Evolutionary conservation across 2,113 vertebrate genomes (phyloP).

Genomic region (Noturus placidus): DNA sequence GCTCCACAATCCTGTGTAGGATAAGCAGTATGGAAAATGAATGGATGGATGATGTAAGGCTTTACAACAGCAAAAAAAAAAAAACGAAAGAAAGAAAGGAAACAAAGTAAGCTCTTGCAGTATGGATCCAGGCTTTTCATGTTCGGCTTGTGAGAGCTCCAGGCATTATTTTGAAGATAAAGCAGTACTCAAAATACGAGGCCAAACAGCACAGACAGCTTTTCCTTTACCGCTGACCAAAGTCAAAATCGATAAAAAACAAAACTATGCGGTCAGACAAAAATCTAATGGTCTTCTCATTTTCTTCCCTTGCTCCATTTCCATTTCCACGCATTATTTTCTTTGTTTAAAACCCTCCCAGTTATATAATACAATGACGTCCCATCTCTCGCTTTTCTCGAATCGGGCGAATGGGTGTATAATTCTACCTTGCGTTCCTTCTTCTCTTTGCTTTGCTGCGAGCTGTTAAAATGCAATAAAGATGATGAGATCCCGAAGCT

Average conservation of each 20-base stretch:
- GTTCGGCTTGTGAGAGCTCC: not conserved
- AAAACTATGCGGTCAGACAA: not conserved
- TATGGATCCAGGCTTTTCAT: not conserved
- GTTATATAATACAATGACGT: constrained; percentile 11
- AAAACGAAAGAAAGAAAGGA: not conserved
- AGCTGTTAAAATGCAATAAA: constrained; percentile 56
- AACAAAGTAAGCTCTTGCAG: not conserved
- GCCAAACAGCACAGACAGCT: not conserved
- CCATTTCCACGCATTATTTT: not conserved
- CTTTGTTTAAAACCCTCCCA: constrained; percentile 1
- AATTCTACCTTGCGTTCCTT: not conserved
- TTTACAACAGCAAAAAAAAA: not conserved
- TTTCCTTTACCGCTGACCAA: not conserved
- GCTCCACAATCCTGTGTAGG: too few species aligned
- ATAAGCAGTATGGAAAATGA: too few species aligned
- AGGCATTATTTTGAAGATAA: not conserved
- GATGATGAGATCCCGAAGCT: constrained; percentile 41
- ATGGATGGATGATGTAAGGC: not conserved
- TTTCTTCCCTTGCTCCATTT: not conserved
- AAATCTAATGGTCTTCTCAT: not conserved
- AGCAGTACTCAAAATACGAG: constrained; percentile 12
- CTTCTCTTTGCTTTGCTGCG: constrained; percentile 23
- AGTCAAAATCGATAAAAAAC: constrained; percentile 16
- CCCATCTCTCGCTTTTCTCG: not conserved
- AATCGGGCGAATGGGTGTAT: constrained; percentile 24